Percentiles rank a stretch among this genome's conserved stretches.
These are phyloP conservation scores for Andricus quercusramuli DNA, from an alignment of 2,888 invertebrate species.

Conservation along the genomic window DNA sequence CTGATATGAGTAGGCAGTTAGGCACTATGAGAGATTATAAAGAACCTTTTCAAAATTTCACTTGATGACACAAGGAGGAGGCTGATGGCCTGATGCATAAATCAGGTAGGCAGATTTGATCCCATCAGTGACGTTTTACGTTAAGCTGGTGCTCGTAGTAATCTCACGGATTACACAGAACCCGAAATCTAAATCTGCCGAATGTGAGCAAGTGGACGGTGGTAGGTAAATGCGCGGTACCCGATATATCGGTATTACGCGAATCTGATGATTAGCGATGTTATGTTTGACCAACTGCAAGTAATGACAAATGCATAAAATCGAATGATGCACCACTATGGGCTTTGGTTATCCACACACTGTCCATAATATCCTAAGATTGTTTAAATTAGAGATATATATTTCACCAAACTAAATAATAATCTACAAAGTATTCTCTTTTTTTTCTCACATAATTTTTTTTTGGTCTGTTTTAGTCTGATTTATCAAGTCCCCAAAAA, in stretches of 20 bases:
- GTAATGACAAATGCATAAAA: not conserved
- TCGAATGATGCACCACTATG: not conserved
- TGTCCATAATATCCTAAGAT: not conserved
- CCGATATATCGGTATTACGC: slow-evolving; percentile 9
- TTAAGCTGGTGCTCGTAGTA: slow-evolving; percentile 56
- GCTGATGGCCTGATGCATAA: slow-evolving; percentile 45
- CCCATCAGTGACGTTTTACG: slow-evolving; percentile 49
- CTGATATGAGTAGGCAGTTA: not conserved
- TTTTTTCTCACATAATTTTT: no score
- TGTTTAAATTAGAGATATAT: no score
- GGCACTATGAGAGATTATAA: not conserved
- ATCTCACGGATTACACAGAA: slow-evolving; percentile 55
- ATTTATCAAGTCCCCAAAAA: no score
- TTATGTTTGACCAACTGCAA: not conserved
- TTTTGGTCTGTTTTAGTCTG: no score
- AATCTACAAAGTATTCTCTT: no score
- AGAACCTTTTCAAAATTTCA: slow-evolving; percentile 51
- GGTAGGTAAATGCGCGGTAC: not conserved
- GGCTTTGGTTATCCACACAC: not conserved
- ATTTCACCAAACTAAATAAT: no score
- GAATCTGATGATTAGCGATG: slow-evolving; percentile 21
- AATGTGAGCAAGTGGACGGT: not conserved
- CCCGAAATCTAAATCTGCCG: slow-evolving; percentile 6
- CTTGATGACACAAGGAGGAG: slow-evolving; percentile 54
- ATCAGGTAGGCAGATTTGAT: slow-evolving; percentile 47